phyloP scores from a whole-genome alignment of 2,888 invertebrate species.

The Phaedon cochleariae region DNA sequence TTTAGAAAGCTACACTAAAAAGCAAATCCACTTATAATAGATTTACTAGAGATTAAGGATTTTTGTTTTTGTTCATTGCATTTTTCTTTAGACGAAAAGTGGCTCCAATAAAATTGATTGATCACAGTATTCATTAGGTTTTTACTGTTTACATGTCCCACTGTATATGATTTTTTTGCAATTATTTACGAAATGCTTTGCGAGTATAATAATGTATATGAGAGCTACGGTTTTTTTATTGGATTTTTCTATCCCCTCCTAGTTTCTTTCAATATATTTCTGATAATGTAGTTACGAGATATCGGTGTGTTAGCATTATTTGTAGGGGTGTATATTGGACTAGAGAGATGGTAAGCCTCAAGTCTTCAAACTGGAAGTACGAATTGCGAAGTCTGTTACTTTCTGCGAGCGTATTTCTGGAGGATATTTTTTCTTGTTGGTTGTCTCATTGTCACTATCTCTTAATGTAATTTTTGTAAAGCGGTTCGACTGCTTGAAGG shows the following conservation, averaged over 20 bases:
- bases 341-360: slow-evolving; percentile 30
- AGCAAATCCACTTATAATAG: slow-evolving; percentile 13
- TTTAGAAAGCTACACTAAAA: slow-evolving; percentile 25
- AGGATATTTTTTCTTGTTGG: slow-evolving; percentile 23
- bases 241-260: neutral
- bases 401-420: slow-evolving; percentile 22
- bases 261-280: slow-evolving; percentile 29
- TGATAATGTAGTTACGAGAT: slow-evolving; percentile 41
- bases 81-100: slow-evolving; percentile 31
- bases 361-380: slow-evolving; percentile 42
- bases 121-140: slow-evolving; percentile 33
- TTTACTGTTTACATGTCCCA: slow-evolving; percentile 27
- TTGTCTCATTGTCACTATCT: neutral
- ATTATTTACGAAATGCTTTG: neutral
- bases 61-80: slow-evolving; percentile 35
- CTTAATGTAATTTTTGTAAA: slow-evolving; percentile 41
- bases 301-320: slow-evolving; percentile 45
- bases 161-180: slow-evolving; percentile 6
- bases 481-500: slow-evolving; percentile 46
- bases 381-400: slow-evolving; percentile 20
- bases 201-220: too few relatives aligned
- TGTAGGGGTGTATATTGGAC: slow-evolving; percentile 44
- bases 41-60: slow-evolving; percentile 39
- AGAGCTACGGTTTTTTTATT: neutral
- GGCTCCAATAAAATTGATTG: slow-evolving; percentile 28